These are phyloP conservation scores for Ditylenchus dipsaci DNA, from an alignment of 1,140 invertebrate species.

Conservation along the genomic window DNA sequence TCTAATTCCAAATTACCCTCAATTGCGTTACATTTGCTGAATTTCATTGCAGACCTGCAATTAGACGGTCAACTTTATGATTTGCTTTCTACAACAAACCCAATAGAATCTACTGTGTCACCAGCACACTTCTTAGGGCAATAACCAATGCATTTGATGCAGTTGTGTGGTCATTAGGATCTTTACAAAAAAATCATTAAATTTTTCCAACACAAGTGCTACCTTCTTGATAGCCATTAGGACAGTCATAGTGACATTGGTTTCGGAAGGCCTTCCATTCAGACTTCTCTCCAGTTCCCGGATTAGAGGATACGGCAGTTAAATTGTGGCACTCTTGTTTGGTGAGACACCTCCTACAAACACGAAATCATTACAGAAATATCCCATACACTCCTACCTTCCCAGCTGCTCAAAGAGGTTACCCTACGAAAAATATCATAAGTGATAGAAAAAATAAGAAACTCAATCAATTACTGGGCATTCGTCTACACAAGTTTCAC, in stretches of 20 bases:
- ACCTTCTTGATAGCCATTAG: constrained; percentile 67
- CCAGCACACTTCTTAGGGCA: constrained; percentile 60
- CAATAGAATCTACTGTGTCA: constrained; percentile 45
- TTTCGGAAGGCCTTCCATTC: constrained; percentile 39
- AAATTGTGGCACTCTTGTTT: constrained; percentile 70
- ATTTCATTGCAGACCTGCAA: constrained; percentile 65
- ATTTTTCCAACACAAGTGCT: not conserved
- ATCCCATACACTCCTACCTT: not conserved
- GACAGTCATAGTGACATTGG: constrained; percentile 72
- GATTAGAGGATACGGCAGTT: constrained; percentile 59
- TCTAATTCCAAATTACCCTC: constrained; percentile 75
- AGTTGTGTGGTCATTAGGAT: constrained; percentile 55
- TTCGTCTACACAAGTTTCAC: constrained; percentile 65
- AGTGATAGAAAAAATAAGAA: not conserved
- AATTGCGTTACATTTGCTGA: constrained; percentile 79
- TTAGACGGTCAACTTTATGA: too few relatives aligned
- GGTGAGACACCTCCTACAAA: constrained; percentile 71
- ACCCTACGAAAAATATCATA: not conserved
- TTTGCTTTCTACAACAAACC: not conserved
- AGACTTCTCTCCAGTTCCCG: constrained; percentile 32
- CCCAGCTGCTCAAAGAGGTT: constrained; percentile 15
- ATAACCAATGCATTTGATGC: constrained; percentile 59
- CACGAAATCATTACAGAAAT: not conserved
- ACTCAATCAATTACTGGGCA: constrained; percentile 68
- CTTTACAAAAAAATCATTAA: constrained; percentile 54